Evolutionary conservation across 1,140 invertebrate genomes (phyloP).

Genomic region (Caerostris darwini): DNA sequence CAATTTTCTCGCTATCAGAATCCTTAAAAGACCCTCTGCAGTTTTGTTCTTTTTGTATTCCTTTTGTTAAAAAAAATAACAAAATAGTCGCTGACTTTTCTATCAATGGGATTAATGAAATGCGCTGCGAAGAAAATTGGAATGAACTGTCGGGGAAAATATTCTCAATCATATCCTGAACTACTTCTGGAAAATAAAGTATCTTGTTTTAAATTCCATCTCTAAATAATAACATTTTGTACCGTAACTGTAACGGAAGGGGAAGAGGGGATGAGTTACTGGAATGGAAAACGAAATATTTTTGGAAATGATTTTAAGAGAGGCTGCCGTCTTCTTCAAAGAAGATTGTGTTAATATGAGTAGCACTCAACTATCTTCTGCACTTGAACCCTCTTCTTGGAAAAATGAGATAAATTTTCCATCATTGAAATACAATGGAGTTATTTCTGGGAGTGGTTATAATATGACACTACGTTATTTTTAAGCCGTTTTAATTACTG

Average conservation of each 20-base stretch:
- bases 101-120: conserved; percentile 9
- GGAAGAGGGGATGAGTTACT: neutral
- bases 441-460: neutral
- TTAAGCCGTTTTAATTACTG: too few relatives aligned
- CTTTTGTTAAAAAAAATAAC: neutral
- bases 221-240: neutral
- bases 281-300: neutral
- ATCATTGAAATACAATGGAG: neutral
- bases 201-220: neutral
- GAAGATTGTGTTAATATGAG: neutral
- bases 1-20: neutral
- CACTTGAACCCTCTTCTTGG: neutral
- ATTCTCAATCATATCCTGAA: neutral
- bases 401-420: neutral
- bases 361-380: neutral
- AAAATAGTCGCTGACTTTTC: neutral
- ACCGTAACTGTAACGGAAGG: neutral
- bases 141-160: neutral
- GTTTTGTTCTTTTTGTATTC: neutral
- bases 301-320: neutral
- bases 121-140: neutral
- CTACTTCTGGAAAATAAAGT: neutral
- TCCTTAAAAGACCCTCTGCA: neutral
- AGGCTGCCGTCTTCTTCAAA: neutral
- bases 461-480: neutral